Conservation (phyloP, 2,797 vertebrate genomes). For the Carapus acus region DNA sequence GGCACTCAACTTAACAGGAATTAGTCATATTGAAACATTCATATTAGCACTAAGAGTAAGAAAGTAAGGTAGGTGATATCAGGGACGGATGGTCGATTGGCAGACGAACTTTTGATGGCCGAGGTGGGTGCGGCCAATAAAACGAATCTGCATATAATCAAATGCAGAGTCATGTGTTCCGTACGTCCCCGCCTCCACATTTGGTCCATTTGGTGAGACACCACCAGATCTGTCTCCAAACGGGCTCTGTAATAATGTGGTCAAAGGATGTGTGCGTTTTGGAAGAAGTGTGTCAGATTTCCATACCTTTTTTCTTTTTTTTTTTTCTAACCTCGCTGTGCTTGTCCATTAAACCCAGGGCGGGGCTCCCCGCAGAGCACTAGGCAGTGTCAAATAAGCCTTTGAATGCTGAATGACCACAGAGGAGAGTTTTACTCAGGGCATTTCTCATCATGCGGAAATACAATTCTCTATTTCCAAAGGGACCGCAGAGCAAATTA, state of each 20-base stretch:
- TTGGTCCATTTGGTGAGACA: slow-evolving; percentile 31
- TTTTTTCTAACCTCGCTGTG: no score
- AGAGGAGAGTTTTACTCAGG: slow-evolving; percentile 49
- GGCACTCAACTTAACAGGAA: no score
- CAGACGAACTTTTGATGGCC: not conserved
- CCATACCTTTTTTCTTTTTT: slow-evolving; percentile 54
- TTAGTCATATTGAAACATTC: no score
- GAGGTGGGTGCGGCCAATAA: slow-evolving; percentile 1
- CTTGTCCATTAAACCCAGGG: slow-evolving; percentile 22
- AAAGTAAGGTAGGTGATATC: not conserved
- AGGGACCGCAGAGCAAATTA: slow-evolving; percentile 56
- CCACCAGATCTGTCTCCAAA: slow-evolving; percentile 26
- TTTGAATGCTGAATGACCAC: slow-evolving; percentile 56
- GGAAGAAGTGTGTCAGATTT: slow-evolving; percentile 45
- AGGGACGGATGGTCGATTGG: not conserved
- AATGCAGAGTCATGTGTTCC: slow-evolving; percentile 9
- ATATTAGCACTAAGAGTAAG: no score
- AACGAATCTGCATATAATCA: slow-evolving; percentile 11
- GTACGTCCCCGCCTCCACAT: slow-evolving; percentile 19
- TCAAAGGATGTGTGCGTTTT: slow-evolving; percentile 47
- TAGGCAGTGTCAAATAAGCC: slow-evolving; percentile 55
- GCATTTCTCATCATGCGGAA: slow-evolving; percentile 60
- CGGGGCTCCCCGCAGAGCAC: slow-evolving; percentile 30
- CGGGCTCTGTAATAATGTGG: slow-evolving; percentile 27
- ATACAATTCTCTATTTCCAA: slow-evolving; percentile 58